Evolutionary conservation across 2,888 invertebrate species (phyloP).

Genomic region (Acleris laterana): DNA sequence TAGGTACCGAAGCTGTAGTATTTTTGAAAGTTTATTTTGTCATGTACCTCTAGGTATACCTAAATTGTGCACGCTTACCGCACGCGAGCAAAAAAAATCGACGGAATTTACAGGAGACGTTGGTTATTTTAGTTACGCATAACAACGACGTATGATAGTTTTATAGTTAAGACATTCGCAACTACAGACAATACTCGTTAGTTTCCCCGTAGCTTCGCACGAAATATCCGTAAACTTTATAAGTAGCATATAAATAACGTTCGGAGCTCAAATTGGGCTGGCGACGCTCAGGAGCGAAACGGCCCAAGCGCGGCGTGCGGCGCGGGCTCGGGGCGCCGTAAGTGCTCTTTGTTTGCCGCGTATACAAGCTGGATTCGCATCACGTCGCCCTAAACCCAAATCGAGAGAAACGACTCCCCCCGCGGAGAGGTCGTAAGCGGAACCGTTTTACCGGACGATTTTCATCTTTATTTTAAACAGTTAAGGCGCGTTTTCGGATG

Average conservation of each 20-base stretch:
- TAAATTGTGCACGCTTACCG: too few species aligned
- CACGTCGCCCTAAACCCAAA: constrained; percentile 83
- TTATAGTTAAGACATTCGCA: constrained; percentile 60
- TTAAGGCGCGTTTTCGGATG: constrained; percentile 77
- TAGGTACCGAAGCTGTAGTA: too few species aligned
- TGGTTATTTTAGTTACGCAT: background rate
- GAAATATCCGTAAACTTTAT: constrained; percentile 75
- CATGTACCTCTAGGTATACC: too few species aligned
- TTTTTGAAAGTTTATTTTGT: too few species aligned
- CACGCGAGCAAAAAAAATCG: too few species aligned
- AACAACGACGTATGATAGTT: constrained; percentile 38
- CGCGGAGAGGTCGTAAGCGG: constrained; percentile 77
- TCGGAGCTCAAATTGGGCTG: constrained; percentile 73
- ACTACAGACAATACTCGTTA: constrained; percentile 45
- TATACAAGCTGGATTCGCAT: constrained; percentile 82
- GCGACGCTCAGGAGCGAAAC: constrained; percentile 51
- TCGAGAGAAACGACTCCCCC: constrained; percentile 82
- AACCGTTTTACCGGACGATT: constrained; percentile 78
- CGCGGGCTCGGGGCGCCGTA: constrained; percentile 74
- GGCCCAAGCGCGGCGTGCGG: constrained; percentile 64
- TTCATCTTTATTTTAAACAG: constrained; percentile 77
- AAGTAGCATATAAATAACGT: constrained; percentile 79
- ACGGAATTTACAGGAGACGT: too few species aligned
- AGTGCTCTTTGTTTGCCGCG: constrained; percentile 77
- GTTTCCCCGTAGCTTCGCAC: constrained; percentile 45